Conservation (phyloP, 2,113 vertebrate genomes). For the Laticauda colubrina region DNA sequence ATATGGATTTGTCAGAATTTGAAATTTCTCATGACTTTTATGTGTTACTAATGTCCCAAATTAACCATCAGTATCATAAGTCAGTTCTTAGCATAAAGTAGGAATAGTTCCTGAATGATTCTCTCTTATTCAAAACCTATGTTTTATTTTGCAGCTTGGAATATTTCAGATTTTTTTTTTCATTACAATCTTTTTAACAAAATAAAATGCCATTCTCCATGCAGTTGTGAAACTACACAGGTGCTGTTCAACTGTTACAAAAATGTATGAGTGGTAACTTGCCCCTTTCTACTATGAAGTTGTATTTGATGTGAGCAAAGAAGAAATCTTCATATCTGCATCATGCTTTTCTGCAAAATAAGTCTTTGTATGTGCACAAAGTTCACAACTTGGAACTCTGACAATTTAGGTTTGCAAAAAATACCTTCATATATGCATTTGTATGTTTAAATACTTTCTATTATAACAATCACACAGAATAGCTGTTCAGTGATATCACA, state of each 20-base stretch:
- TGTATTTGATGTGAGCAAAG: not conserved
- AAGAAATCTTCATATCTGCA: not conserved
- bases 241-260: not conserved
- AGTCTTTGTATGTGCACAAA: not conserved
- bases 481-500: not conserved
- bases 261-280: not conserved
- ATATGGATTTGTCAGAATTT: not conserved
- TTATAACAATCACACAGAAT: not conserved
- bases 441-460: not conserved
- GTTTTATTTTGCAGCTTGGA: not conserved
- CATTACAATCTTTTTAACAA: not conserved
- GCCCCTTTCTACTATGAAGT: not conserved
- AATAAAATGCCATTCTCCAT: not conserved
- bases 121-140: not conserved
- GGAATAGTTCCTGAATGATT: not conserved
- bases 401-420: not conserved
- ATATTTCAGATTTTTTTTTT: not conserved
- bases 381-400: not conserved
- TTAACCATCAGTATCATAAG: not conserved
- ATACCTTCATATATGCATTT: not conserved
- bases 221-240: not conserved
- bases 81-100: not conserved
- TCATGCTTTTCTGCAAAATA: not conserved
- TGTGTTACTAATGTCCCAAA: not conserved
- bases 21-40: not conserved